Conservation (phyloP, 2,888 invertebrate genomes). For the Andrena camellia region DNA sequence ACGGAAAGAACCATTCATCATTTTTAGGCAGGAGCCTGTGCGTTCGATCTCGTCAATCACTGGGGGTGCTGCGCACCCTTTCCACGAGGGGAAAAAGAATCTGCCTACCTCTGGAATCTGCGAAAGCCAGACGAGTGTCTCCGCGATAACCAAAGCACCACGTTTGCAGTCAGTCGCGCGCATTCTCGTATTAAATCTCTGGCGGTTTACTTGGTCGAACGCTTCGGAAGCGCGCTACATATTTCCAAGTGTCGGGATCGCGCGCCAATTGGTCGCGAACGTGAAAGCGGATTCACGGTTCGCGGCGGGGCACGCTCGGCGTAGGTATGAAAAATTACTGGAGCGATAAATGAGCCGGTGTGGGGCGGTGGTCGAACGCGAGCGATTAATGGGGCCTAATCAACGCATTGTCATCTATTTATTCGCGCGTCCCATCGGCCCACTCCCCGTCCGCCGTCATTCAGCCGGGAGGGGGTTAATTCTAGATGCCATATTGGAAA, state of each 20-base stretch:
- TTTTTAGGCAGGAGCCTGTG: conserved; percentile 53
- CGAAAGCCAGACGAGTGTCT: conserved; percentile 15
- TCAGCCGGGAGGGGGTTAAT: conserved; percentile 50
- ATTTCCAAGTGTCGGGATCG: not conserved
- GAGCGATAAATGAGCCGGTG: conserved; percentile 29
- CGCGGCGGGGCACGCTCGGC: not conserved
- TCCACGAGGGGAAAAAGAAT: conserved; percentile 32
- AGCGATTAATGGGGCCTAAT: conserved; percentile 57
- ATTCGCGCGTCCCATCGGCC: conserved; percentile 40
- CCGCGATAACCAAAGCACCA: not conserved
- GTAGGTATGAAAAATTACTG: conserved; percentile 34
- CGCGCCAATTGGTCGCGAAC: conserved; percentile 4
- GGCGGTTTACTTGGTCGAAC: not conserved
- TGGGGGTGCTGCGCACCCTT: not conserved
- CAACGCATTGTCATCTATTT: conserved; percentile 66
- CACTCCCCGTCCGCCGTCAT: conserved; percentile 45
- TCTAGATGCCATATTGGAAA: conserved; percentile 72
- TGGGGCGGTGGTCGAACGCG: not conserved
- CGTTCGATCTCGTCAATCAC: conserved; percentile 69
- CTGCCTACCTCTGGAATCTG: conserved; percentile 11
- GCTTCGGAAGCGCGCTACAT: not conserved
- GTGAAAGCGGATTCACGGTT: not conserved
- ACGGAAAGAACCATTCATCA: conserved; percentile 64
- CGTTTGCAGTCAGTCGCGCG: not conserved
- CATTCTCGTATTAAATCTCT: not conserved